Base-by-base conservation (phyloP, 2,888 invertebrate genomes). In the Nematopogon swammerdamellus region DNA sequence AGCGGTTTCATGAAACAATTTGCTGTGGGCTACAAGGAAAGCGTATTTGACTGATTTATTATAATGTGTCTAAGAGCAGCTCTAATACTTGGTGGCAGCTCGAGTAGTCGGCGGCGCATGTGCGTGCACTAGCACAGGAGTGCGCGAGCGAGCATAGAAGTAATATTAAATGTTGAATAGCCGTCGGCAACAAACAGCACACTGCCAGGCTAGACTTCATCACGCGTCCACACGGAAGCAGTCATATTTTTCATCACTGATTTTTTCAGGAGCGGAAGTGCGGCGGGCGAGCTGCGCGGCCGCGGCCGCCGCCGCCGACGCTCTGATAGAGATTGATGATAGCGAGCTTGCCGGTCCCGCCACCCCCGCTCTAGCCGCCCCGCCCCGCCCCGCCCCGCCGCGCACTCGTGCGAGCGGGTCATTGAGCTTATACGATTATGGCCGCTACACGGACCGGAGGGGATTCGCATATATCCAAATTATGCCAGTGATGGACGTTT, bases 391-490 rank as follows among this genome's bases (percentile, higher is more conserved):
- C 44, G 55, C 52, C 51, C 16, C 47, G 49, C 46, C 46, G 46
- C 18, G 25, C 46, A 46, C 20, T 10, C n/a, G 6, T 55, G 56
- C 57, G 48, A 54, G 56, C 66, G 66, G 68, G 67, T 67, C 70
- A 68, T 67, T 66, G 70, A 62, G 70, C 70, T 67, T 64, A 64
- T 67, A 64, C 71, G 72, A 70, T 72, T 73, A 74, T 64, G 59
- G 60, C 30, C 19, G 18, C 36, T 36, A 36, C 36, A 47, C 62
- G 61, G 62, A 60, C 65, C 67, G 61, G 63, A 67, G 65, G 70
- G 72, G 68, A 68, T 68, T 69, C 74, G 71, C 72, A 76, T 76
- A 74, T 73, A 79, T 76, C 73, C 77, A 77, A 77, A 79, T 77
- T 77, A 76, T 68, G 58, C 60, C 58, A 57, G 62, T 74, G 75